Evolutionary conservation across 2,797 vertebrate genomes (phyloP), one percentile per base, ranked within the genome.

Genomic region (Craterocephalus amniculus): DNA sequence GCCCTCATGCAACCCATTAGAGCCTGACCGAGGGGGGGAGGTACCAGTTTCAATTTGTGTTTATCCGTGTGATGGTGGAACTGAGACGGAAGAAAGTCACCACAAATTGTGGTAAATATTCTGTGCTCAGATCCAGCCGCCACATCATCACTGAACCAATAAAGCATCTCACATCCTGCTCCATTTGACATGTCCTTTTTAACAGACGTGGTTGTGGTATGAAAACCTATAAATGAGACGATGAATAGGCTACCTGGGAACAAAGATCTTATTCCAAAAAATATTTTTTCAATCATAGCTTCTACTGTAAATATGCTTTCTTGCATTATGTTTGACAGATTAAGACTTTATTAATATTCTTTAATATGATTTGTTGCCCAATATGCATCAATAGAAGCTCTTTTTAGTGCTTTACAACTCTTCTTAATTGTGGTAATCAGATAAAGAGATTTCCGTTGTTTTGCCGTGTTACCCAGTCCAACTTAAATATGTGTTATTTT

Each of bases 161-260:
- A 90, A 92, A 90, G 54, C 64, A 65, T 86, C 76, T 88, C 38
- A 73, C 58, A 80, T 66, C 76, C 78, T 76, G 49, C 60, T 76
- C 10, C 40, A 55, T 43, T 61, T 67, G 32, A 67, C 68, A 24
- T 24, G 24, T 78, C 66, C 82, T 79, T 55, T 78, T 88, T 58
- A 40, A 63, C 27, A 26, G 10, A 54, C 35, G 6, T 24, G 48
- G 6, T 24, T 31, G 0, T 26, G 22, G 64, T 26, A 31, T 29
- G 3, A 7, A 49, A 49, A 22, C n/a, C 4, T 22, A 22, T 22
- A 22, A 12, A 49, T 49, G n/a, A 49, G 22, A 11, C 1, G 4
- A 49, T 22, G n/a, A 22, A n/a, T n/a, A n/a, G n/a, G 45, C 45
- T n/a, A 49, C n/a, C 4, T 49, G 9, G 2, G 10, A 22, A 49